Conservation (phyloP, 2,113 vertebrate genomes). For the Orientallactaga bullata region DNA sequence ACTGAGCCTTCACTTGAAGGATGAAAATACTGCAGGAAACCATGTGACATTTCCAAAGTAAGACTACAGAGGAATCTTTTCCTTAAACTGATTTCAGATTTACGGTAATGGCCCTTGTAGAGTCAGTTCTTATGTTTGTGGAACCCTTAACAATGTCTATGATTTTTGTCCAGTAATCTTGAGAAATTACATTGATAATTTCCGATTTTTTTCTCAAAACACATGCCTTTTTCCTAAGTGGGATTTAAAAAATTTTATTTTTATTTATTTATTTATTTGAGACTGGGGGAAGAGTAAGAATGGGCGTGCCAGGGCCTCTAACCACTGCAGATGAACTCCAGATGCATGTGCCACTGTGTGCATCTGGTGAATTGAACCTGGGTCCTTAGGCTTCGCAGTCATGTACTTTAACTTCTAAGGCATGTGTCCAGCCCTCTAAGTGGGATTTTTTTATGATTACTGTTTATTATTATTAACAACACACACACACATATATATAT, state of each 20-base stretch:
- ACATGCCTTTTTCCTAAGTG: not conserved
- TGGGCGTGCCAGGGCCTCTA: too few relatives aligned
- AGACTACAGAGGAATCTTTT: conserved; percentile 61
- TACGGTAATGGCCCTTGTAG: not conserved
- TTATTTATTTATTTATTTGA: too few relatives aligned
- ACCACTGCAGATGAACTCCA: too few relatives aligned
- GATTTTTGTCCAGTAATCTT: conserved; percentile 54
- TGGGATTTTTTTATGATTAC: not conserved
- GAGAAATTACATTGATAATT: conserved; percentile 40
- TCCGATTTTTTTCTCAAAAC: conserved; percentile 27
- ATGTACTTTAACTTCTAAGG: too few relatives aligned
- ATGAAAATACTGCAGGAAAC: conserved; percentile 70
- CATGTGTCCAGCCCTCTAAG: too few relatives aligned
- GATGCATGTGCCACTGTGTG: too few relatives aligned
- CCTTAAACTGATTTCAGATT: conserved; percentile 22
- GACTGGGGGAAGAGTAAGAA: too few relatives aligned
- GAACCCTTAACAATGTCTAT: conserved; percentile 17
- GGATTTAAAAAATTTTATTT: too few relatives aligned
- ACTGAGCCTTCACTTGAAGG: conserved; percentile 70
- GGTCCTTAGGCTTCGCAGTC: too few relatives aligned
- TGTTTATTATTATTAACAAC: too few relatives aligned
- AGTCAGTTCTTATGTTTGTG: conserved; percentile 28
- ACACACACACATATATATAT: too few relatives aligned
- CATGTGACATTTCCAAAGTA: conserved; percentile 76
- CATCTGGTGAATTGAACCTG: too few relatives aligned